Conservation (phyloP, 2,888 invertebrate genomes). For the Phoenoteleia sp. region DNA sequence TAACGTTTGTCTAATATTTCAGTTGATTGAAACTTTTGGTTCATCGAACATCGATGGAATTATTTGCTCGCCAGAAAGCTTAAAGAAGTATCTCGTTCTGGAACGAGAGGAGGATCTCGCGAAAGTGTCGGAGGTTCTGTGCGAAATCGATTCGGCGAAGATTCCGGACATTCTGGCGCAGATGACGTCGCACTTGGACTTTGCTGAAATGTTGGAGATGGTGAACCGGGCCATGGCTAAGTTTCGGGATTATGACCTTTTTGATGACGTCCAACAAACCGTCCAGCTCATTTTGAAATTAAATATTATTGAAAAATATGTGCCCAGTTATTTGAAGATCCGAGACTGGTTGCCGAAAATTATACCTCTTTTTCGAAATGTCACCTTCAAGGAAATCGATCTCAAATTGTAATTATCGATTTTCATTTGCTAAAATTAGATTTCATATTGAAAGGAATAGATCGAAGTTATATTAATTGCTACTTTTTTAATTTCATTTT, state of each 20-base stretch:
- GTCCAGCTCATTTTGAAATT: constrained; percentile 87
- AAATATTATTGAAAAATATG: constrained; percentile 86
- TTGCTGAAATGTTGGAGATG: constrained; percentile 88
- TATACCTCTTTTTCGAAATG: constrained; percentile 79
- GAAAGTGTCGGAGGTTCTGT: constrained; percentile 86
- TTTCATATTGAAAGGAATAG: no score
- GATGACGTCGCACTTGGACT: constrained; percentile 87
- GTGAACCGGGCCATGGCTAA: constrained; percentile 86
- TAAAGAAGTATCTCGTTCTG: constrained; percentile 80
- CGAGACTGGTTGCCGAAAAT: constrained; percentile 82
- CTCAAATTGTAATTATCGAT: constrained; percentile 79
- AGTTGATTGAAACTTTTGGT: constrained; percentile 80
- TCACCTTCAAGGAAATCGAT: constrained; percentile 81
- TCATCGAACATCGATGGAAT: constrained; percentile 81
- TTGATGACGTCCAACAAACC: constrained; percentile 86
- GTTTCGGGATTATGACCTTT: constrained; percentile 87
- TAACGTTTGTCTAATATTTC: constrained; percentile 38
- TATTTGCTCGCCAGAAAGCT: constrained; percentile 80
- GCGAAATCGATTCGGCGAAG: constrained; percentile 85
- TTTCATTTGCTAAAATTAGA: no score
- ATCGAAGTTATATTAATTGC: no score
- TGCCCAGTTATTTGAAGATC: constrained; percentile 87
- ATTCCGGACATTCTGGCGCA: constrained; percentile 87
- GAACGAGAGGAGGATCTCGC: constrained; percentile 78
- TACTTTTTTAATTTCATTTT: constrained; percentile 25